phyloP scores from a whole-genome alignment of 2,113 vertebrate genomes.

The Ammospiza caudacuta region DNA sequence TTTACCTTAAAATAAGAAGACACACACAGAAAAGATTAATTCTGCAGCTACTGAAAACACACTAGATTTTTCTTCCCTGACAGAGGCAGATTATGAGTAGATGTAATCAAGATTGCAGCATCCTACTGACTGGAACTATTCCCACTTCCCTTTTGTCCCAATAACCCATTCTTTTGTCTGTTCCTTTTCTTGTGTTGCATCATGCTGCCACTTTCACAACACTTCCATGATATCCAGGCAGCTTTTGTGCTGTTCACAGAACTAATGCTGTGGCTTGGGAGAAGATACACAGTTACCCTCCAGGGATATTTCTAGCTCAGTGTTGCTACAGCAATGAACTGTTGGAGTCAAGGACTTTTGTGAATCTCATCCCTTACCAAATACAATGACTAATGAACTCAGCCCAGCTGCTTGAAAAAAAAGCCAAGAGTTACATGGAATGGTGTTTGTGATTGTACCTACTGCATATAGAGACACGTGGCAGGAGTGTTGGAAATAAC shows the following conservation, averaged over 20 bases:
- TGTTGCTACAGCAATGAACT: not conserved
- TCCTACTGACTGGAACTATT: not conserved
- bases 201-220: not conserved
- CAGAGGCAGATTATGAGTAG: not conserved
- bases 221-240: not conserved
- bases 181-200: not conserved
- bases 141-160: not conserved
- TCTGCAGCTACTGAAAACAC: not conserved
- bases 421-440: not conserved
- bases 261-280: not conserved
- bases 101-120: not conserved
- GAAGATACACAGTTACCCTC: not conserved
- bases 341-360: not conserved
- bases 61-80: not conserved
- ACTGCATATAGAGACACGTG: not conserved
- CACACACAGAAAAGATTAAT: not conserved
- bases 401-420: not conserved
- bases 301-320: not conserved
- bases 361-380: not conserved
- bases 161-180: not conserved
- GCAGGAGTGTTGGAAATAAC: not conserved
- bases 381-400: not conserved
- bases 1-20: constrained; percentile 65
- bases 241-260: not conserved
- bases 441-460: not conserved